Evolutionary conservation across 2,888 invertebrate genomes (phyloP), one percentile per base, ranked within the genome.

Genomic region (Netelia fuscicornis): DNA sequence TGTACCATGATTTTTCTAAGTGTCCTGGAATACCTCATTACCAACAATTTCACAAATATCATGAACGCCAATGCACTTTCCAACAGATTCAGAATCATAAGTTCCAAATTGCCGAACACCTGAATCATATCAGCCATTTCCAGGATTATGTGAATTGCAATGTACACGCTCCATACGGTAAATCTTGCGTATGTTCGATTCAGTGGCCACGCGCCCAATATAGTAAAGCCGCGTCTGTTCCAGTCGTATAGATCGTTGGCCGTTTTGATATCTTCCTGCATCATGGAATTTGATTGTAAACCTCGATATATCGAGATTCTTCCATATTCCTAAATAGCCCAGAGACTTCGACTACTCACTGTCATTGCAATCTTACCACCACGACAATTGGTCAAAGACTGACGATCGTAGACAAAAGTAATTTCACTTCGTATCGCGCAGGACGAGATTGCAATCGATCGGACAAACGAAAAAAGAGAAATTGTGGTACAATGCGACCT

Each of bases 221-320:
- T 64, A 1, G 44, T 13, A 58, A 86, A 84, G 17, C 84, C 75
- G 5, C 42, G 25, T 58, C 72, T 71, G 68, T 84, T 84, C 86
- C 83, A 84, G 30, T 76, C 56, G 78, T 76, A 86, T 20, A 86
- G 30, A 71, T 86, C 76, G 71, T 84, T 84, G 20, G 81, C 81
- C 37, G 72, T 78, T 52, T 60, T 65, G 23, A 84, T 76, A 56
- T 71, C 83, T 44, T 84, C 80, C 84, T 84, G 48, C 13, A 67
- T 20, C 20, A 52, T 9, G 48, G 8, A 1, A 23, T 56, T 37
- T 17, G 11, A 8, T 13, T n/a, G 30, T 17, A 17, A 70, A 17
- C n/a, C 30, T 62, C 0, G 48, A 9, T 48, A 13, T 48, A 48
- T 13, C 9, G 48, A 48, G 48, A 11, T 0, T 13, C 48, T 2